A percentile compares a stretch with the other conserved stretches of the same genome.
Conservation (phyloP, 1,140 invertebrate genomes). For the Pogonomyrmex barbatus region DNA sequence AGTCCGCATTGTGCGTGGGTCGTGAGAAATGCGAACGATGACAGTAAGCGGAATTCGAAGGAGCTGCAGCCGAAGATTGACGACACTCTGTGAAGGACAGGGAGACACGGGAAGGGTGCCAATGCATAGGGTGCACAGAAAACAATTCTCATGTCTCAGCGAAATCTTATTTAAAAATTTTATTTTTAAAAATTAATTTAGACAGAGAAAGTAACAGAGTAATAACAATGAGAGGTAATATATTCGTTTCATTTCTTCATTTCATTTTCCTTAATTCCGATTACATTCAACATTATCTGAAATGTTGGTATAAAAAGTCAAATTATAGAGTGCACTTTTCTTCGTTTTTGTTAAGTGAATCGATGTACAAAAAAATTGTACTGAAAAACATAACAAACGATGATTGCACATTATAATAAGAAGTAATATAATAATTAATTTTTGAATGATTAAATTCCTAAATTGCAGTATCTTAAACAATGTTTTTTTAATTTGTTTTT, state of each 20-base stretch:
- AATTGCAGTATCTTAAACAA: background rate
- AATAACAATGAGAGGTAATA: background rate
- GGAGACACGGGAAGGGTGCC: slow-evolving; percentile 32
- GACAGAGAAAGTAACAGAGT: background rate
- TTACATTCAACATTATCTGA: background rate
- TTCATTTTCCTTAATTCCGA: background rate
- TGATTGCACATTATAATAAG: background rate
- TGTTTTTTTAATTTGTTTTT: background rate
- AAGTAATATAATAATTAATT: background rate
- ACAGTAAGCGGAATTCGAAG: slow-evolving; percentile 51
- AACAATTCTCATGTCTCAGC: background rate
- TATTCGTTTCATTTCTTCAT: background rate
- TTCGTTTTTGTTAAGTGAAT: background rate
- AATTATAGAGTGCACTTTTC: background rate
- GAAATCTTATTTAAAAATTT: background rate
- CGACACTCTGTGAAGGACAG: slow-evolving; percentile 33
- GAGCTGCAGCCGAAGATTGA: slow-evolving; percentile 51
- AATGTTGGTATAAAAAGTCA: background rate
- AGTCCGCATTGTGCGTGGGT: slow-evolving; percentile 63
- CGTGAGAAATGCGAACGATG: slow-evolving; percentile 70
- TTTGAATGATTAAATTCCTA: background rate
- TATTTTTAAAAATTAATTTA: background rate
- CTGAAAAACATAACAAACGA: background rate
- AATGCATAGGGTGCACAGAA: slow-evolving; percentile 42
- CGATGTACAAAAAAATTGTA: background rate